These are phyloP conservation scores for Gallinago jamesoni DNA, from an alignment of 2,113 vertebrate genomes.

Conservation along the genomic window DNA sequence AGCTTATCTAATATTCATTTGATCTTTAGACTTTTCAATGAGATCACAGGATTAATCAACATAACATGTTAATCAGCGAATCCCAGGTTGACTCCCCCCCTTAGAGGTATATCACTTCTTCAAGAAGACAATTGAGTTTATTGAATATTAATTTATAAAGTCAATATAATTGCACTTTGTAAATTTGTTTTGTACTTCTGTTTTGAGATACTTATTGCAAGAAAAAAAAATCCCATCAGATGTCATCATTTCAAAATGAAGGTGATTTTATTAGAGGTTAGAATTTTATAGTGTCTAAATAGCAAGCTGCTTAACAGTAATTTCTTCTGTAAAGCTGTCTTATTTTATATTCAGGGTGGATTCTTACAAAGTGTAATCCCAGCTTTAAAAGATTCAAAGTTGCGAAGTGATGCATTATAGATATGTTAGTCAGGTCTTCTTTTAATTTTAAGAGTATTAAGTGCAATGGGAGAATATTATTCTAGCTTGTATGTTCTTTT, in stretches of 20 bases:
- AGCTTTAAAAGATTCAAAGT: conserved; percentile 45
- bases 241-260: neutral
- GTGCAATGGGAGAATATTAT: neutral
- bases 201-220: neutral
- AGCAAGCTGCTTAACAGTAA: conserved; percentile 1
- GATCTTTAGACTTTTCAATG: conserved; percentile 51
- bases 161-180: conserved; percentile 24
- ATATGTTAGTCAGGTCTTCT: neutral
- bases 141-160: conserved; percentile 51
- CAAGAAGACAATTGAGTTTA: conserved; percentile 34
- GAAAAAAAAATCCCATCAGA: neutral
- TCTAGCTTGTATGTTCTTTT: conserved; percentile 28
- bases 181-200: conserved; percentile 32
- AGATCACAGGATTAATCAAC: conserved; percentile 66
- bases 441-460: conserved; percentile 59
- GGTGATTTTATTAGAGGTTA: conserved; percentile 14
- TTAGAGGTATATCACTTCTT: conserved; percentile 7
- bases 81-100: conserved; percentile 11
- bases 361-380: conserved; percentile 52
- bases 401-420: conserved; percentile 44
- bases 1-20: conserved; percentile 52
- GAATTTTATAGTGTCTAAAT: neutral
- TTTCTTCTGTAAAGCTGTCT: conserved; percentile 28
- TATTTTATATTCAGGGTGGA: conserved; percentile 32
- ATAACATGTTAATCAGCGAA: conserved; percentile 52